Evolutionary conservation across 2,797 vertebrate species (phyloP).

Genomic region (Benthosema pterotum): DNA sequence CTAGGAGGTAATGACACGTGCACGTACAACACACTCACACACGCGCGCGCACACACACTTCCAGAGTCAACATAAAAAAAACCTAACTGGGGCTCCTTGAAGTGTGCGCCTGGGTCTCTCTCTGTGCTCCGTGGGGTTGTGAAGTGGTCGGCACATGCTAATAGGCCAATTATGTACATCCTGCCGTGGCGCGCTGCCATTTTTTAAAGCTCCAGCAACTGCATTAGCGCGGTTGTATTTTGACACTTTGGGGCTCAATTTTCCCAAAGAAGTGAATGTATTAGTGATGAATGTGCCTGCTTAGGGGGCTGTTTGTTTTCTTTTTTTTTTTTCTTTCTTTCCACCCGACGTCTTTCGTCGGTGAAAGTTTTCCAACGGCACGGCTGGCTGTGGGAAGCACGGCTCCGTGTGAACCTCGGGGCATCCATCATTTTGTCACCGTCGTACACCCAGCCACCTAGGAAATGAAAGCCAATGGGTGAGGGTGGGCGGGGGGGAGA

Average conservation of each 20-base stretch:
- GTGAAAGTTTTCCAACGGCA: slow-evolving; percentile 80
- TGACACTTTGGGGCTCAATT: slow-evolving; percentile 83
- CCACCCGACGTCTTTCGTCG: slow-evolving; percentile 74
- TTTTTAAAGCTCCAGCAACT: slow-evolving; percentile 77
- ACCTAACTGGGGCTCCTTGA: slow-evolving; percentile 75
- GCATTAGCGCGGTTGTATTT: slow-evolving; percentile 82
- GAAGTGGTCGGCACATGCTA: slow-evolving; percentile 84
- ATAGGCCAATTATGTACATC: slow-evolving; percentile 85
- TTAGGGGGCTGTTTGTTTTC: slow-evolving; percentile 88
- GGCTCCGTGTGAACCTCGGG: slow-evolving; percentile 84
- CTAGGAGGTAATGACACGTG: slow-evolving; percentile 66
- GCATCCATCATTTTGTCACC: slow-evolving; percentile 91
- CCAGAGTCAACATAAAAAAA: slow-evolving; percentile 76
- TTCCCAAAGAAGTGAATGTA: slow-evolving; percentile 84
- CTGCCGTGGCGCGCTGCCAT: slow-evolving; percentile 76
- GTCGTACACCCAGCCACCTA: slow-evolving; percentile 83
- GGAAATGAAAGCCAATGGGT: slow-evolving; percentile 77
- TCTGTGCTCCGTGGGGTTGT: slow-evolving; percentile 77
- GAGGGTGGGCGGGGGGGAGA: slow-evolving; percentile 41
- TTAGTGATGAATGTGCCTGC: slow-evolving; percentile 89
- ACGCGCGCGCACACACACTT: slow-evolving; percentile 40
- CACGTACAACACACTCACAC: slow-evolving; percentile 11
- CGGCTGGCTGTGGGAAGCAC: slow-evolving; percentile 81
- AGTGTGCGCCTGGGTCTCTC: slow-evolving; percentile 75
- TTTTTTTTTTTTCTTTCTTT: too few relatives aligned